Evolutionary conservation across 2,888 invertebrate genomes (phyloP).

Genomic region (Pharmacophagus antenor): DNA sequence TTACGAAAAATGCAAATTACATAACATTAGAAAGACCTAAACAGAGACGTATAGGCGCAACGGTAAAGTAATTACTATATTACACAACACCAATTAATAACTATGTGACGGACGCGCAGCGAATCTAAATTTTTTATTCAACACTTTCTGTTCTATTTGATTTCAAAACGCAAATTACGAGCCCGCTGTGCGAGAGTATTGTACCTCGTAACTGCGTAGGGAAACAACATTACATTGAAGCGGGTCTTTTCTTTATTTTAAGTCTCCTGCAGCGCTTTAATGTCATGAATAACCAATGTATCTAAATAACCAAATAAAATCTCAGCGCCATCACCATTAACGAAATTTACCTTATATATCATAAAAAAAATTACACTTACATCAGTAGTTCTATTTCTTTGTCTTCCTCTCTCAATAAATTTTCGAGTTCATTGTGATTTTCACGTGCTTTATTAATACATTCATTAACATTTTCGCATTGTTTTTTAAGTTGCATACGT

Average conservation of each 20-base stretch:
- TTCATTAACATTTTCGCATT: constrained; percentile 49
- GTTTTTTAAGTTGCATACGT: constrained; percentile 55
- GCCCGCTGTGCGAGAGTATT: not conserved
- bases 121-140: not conserved
- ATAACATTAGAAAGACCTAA: too few relatives aligned
- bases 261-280: too few relatives aligned
- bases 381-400: constrained; percentile 45
- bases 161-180: not conserved
- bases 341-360: too few relatives aligned
- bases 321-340: too few relatives aligned
- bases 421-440: constrained; percentile 41
- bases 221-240: too few relatives aligned
- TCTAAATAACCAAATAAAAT: too few relatives aligned
- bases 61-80: not conserved
- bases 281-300: too few relatives aligned
- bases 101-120: too few relatives aligned
- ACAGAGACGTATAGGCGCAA: too few relatives aligned
- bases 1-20: too few relatives aligned
- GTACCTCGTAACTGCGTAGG: not conserved
- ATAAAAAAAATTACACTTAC: constrained; percentile 40
- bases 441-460: constrained; percentile 42
- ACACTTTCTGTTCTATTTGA: not conserved
- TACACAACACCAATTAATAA: not conserved
- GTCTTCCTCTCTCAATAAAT: constrained; percentile 44
- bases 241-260: too few relatives aligned